These are phyloP conservation scores for Leptatherina wallacei DNA, from an alignment of 2,797 vertebrate genomes.

Conservation along the genomic window DNA sequence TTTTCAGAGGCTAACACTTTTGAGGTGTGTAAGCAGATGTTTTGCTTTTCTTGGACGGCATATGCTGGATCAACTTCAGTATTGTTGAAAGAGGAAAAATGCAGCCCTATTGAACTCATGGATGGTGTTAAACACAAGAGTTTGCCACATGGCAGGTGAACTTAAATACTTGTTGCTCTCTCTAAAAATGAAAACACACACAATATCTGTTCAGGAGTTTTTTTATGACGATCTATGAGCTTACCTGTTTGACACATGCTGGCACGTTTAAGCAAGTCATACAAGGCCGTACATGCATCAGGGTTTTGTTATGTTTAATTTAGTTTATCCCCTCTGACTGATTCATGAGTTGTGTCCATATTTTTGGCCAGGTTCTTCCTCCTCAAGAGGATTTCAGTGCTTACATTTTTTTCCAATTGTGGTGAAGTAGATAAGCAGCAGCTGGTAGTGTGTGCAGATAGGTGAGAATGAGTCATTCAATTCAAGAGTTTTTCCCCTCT, in stretches of 20 bases:
- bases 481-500: conserved; percentile 18
- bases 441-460: conserved; percentile 52
- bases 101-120: conserved; percentile 21
- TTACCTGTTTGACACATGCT: conserved; percentile 5
- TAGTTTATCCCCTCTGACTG: conserved; percentile 47
- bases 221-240: background rate
- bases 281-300: conserved; percentile 34
- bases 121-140: conserved; percentile 23
- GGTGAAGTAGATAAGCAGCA: conserved; percentile 35
- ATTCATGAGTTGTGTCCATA: conserved; percentile 43
- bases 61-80: conserved; percentile 48
- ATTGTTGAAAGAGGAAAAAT: conserved; percentile 41
- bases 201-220: background rate
- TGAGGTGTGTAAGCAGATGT: conserved; percentile 50
- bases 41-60: conserved; percentile 53
- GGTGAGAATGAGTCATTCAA: conserved; percentile 51
- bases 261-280: conserved; percentile 2
- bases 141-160: conserved; percentile 36
- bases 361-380: conserved; percentile 24
- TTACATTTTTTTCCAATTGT: conserved; percentile 40
- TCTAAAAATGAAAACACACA: background rate
- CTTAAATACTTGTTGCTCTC: conserved; percentile 17
- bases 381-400: conserved; percentile 31
- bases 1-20: conserved; percentile 14
- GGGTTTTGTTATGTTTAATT: conserved; percentile 30